These are phyloP conservation scores for Rallus crepitans DNA, from an alignment of 2,797 vertebrate species.

Conservation along the genomic window DNA sequence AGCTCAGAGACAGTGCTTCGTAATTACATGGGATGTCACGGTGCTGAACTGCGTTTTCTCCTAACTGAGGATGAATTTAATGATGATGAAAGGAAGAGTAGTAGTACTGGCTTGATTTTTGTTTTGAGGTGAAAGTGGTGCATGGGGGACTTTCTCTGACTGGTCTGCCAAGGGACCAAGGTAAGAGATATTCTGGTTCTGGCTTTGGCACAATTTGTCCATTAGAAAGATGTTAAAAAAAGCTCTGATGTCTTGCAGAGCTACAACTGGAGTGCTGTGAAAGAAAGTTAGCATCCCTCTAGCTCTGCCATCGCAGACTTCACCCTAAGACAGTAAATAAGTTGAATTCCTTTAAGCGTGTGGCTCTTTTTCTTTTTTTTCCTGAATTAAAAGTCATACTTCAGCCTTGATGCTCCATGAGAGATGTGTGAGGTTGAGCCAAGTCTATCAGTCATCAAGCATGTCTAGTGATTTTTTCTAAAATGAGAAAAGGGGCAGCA, in stretches of 20 bases:
- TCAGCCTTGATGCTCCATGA: background rate
- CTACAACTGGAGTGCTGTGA: background rate
- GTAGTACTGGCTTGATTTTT: background rate
- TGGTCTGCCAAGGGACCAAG: background rate
- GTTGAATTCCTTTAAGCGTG: background rate
- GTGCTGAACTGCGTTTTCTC: background rate
- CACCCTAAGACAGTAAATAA: background rate
- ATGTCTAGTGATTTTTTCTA: slow-evolving; percentile 1
- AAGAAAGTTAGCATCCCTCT: background rate
- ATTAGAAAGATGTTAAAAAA: background rate
- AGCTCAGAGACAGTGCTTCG: background rate
- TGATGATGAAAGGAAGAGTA: background rate
- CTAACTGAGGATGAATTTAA: background rate
- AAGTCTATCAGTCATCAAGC: slow-evolving; percentile 33
- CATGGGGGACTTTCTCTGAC: background rate
- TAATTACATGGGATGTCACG: slow-evolving; percentile 3
- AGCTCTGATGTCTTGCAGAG: background rate
- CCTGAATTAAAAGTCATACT: background rate
- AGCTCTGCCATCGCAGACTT: background rate
- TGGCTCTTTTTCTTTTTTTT: background rate
- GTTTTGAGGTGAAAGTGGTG: background rate
- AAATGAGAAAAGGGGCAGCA: slow-evolving; percentile 8
- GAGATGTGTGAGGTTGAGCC: slow-evolving; percentile 9
- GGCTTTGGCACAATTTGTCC: background rate
- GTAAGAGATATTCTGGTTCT: background rate